phyloP scores from a whole-genome alignment of 1,140 invertebrate genomes.

The Popillia japonica region DNA sequence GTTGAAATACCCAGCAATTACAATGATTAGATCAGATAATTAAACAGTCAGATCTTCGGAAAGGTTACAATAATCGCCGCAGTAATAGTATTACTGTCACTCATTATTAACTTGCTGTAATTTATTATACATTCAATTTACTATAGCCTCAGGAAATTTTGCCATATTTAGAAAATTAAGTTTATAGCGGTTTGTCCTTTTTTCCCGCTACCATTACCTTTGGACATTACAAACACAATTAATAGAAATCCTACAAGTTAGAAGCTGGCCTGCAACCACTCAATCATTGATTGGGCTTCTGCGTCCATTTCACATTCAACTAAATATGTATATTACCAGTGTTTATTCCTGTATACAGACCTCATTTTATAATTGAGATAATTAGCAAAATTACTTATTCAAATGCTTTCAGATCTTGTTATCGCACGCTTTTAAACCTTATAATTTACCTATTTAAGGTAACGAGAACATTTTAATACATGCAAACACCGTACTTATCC shows the following conservation, averaged over 20 bases:
- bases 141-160: not conserved
- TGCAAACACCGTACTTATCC: not conserved
- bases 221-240: not conserved
- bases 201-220: not conserved
- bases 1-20: no score
- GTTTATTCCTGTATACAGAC: not conserved
- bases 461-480: not conserved
- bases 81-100: no score
- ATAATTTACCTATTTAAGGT: not conserved
- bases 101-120: no score
- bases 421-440: not conserved
- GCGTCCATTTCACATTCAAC: not conserved
- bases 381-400: slow-evolving; percentile 9
- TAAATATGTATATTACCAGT: no score
- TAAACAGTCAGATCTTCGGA: no score
- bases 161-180: not conserved
- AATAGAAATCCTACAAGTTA: slow-evolving; percentile 11
- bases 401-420: not conserved
- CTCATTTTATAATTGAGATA: not conserved
- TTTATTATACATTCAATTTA: no score
- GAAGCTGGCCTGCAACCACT: not conserved
- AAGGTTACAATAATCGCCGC: no score
- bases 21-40: no score
- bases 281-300: not conserved
- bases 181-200: no score